Conservation (phyloP, 2,797 vertebrate species). For the Gallinago stenura region DNA sequence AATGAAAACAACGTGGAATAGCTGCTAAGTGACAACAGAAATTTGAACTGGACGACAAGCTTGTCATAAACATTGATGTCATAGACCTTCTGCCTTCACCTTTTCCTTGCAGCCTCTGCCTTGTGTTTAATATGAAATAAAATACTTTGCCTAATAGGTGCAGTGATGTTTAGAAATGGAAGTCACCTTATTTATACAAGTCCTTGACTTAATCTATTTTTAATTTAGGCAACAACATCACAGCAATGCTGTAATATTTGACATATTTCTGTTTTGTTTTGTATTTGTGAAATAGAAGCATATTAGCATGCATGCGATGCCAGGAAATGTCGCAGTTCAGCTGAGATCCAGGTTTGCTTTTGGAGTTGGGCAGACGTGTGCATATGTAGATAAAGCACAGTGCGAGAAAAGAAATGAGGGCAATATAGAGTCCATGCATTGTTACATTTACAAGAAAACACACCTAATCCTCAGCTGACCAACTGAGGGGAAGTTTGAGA, state of each 20-base stretch:
- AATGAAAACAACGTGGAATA: constrained; percentile 63
- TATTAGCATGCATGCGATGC: constrained; percentile 27
- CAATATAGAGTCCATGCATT: background rate
- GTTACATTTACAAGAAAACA: background rate
- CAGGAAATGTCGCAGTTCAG: background rate
- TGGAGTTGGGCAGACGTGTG: background rate
- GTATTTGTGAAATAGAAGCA: constrained; percentile 39
- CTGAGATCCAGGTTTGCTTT: constrained; percentile 2
- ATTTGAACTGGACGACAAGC: constrained; percentile 58
- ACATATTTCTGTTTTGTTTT: constrained; percentile 25
- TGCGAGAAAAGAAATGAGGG: background rate
- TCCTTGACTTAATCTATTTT: constrained; percentile 57
- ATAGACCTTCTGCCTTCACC: constrained; percentile 69
- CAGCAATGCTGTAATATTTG: constrained; percentile 8
- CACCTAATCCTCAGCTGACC: background rate
- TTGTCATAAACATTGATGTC: constrained; percentile 74
- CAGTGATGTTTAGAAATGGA: constrained; percentile 64
- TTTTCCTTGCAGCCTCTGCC: constrained; percentile 62
- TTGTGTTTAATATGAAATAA: constrained; percentile 56
- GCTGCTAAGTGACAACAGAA: constrained; percentile 75
- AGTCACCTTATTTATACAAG: constrained; percentile 64
- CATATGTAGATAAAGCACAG: background rate
- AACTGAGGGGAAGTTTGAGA: background rate
- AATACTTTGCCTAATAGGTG: constrained; percentile 63
- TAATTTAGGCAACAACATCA: constrained; percentile 49